Conservation (phyloP, 1,140 invertebrate genomes). For the Drosophila navojoa region DNA sequence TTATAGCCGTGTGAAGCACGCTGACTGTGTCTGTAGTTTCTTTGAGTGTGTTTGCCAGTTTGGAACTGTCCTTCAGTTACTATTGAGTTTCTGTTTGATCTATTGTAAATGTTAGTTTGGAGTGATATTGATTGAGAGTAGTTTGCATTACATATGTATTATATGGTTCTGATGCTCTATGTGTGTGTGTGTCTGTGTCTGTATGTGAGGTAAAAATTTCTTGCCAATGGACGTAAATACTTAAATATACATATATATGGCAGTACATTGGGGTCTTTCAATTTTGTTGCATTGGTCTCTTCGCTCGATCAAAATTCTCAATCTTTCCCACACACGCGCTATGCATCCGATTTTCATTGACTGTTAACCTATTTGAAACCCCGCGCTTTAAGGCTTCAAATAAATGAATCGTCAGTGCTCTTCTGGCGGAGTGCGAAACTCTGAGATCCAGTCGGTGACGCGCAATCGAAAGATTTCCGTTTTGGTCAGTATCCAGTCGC, state of each 20-base stretch:
- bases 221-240: constrained; percentile 61
- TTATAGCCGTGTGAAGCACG: constrained; percentile 41
- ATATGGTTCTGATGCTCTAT: constrained; percentile 34
- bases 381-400: constrained; percentile 80
- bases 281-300: constrained; percentile 56
- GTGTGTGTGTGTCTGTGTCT: constrained; percentile 26
- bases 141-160: constrained; percentile 58
- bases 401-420: constrained; percentile 83
- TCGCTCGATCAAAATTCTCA: constrained; percentile 29
- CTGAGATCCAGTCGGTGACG: constrained; percentile 79
- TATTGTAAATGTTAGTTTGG: constrained; percentile 61
- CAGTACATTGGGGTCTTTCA: constrained; percentile 46
- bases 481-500: constrained; percentile 79
- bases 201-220: constrained; percentile 55
- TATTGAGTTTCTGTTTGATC: constrained; percentile 72
- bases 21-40: constrained; percentile 81
- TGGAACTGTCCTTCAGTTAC: constrained; percentile 75
- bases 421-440: constrained; percentile 79
- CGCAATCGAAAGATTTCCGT: constrained; percentile 77
- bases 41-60: constrained; percentile 60
- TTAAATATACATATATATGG: constrained; percentile 63
- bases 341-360: constrained; percentile 57
- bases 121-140: constrained; percentile 58
- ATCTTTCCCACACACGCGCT: constrained; percentile 56
- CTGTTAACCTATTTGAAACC: constrained; percentile 68